phyloP scores from a whole-genome alignment of 2,888 invertebrate species.

The Eugnorisma glareosa region DNA sequence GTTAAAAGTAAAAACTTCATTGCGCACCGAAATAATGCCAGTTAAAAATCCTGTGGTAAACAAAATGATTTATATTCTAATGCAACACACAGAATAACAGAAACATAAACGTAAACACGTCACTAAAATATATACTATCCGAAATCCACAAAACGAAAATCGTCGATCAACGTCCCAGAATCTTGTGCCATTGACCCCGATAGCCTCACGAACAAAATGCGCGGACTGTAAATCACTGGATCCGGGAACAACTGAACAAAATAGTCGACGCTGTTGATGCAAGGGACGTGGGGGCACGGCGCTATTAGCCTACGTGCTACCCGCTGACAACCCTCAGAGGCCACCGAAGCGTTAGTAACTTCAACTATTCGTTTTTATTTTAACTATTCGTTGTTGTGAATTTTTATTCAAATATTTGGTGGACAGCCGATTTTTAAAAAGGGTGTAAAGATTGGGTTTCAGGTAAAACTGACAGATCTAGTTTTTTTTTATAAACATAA shows the following conservation, averaged over 20 bases:
- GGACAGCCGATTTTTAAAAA: not conserved
- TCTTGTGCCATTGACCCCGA: slow-evolving; percentile 55
- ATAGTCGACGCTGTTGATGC: slow-evolving; percentile 67
- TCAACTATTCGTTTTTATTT: slow-evolving; percentile 38
- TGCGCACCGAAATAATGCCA: not conserved
- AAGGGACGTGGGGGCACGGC: slow-evolving; percentile 74
- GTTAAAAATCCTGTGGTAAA: not conserved
- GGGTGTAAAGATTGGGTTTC: not conserved
- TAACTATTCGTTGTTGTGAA: slow-evolving; percentile 20
- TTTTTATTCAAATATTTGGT: slow-evolving; percentile 21
- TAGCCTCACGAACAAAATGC: slow-evolving; percentile 75
- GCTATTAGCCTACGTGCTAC: slow-evolving; percentile 70
- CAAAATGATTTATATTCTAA: not conserved
- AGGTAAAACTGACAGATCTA: not conserved
- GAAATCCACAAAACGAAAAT: slow-evolving; percentile 52
- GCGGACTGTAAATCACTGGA: slow-evolving; percentile 77
- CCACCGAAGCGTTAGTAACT: slow-evolving; percentile 31
- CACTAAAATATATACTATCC: slow-evolving; percentile 8
- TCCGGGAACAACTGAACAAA: slow-evolving; percentile 68
- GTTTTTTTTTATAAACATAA: not conserved
- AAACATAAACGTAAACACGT: slow-evolving; percentile 2
- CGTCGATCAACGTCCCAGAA: slow-evolving; percentile 55
- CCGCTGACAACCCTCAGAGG: slow-evolving; percentile 44
- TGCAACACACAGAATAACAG: not conserved
- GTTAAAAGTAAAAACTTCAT: not conserved